A percentile compares a stretch with the other conserved stretches of the same genome.
These are phyloP conservation scores for Gadopsis marmoratus DNA, from an alignment of 2,797 vertebrate species.

Conservation along the genomic window DNA sequence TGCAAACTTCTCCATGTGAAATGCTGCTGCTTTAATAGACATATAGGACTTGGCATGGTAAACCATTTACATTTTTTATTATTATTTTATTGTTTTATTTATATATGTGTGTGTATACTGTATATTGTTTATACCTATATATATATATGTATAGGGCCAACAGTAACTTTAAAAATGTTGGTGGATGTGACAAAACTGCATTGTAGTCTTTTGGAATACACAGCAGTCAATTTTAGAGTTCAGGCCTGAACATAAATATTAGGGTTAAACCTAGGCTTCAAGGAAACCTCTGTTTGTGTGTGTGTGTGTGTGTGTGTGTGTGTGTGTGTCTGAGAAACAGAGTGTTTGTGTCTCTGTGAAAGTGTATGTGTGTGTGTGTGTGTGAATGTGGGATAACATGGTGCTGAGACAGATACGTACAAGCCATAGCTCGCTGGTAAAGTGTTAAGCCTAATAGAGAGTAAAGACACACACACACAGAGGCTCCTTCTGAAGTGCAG, in stretches of 20 bases:
- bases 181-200: not conserved
- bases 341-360: slow-evolving; percentile 11
- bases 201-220: slow-evolving; percentile 6
- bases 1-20: too few species aligned
- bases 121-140: too few species aligned
- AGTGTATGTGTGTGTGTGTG: not conserved
- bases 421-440: slow-evolving; percentile 33
- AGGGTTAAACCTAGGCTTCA: slow-evolving; percentile 25
- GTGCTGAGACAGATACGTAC: slow-evolving; percentile 37
- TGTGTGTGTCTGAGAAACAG: too few species aligned
- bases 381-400: slow-evolving; percentile 10
- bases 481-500: too few species aligned
- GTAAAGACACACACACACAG: too few species aligned
- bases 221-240: slow-evolving; percentile 14
- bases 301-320: not conserved
- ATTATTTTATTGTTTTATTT: too few species aligned
- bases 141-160: too few species aligned
- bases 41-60: not conserved
- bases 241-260: slow-evolving; percentile 46
- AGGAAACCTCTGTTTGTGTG: slow-evolving; percentile 38
- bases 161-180: not conserved
- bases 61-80: not conserved
- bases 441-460: slow-evolving; percentile 37
- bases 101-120: too few species aligned
- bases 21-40: not conserved